Base-by-base conservation (phyloP, 2,113 vertebrate species). In the Barbus barbus region DNA sequence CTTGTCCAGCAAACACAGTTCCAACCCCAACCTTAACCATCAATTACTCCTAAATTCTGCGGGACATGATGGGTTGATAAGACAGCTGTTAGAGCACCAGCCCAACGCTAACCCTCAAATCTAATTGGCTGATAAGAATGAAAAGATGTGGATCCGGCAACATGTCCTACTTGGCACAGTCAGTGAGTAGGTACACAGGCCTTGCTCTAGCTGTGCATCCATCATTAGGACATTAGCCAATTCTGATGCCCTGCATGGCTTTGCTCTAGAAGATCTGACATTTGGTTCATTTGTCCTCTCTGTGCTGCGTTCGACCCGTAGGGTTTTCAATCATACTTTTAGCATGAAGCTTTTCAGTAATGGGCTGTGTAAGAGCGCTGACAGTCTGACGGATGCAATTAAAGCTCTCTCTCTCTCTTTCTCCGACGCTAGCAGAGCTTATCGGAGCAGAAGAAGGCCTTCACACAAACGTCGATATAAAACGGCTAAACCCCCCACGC, bases 361-460 rank as follows among this genome's bases (percentile, higher is more conserved):
- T 58, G 48, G 36, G 65, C 46, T 84, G 75, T 69, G 28, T 67
- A 67, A 79, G 83, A 80, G 77, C 6, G 65, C 28, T 80, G 83
- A 85, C 76, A 60, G 44, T 61, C 36, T 72, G 76, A 85, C 3
- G 53, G 77, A 80, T 33, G 20, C 76, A 79, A 79, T 84, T 79
- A 84, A 84, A 80, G 65, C 53, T 22, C 26, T 26, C 56, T 78
- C 56, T 78, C 53, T 79, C 60, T 69, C 53, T 84, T 44, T 44
- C 63, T 60, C 76, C 2, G 16, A 72, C 9, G 22, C 36, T 51
- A 61, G 38, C 76, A 58, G 63, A 84, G 76, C 65, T 75, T 58
- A 60, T 44, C 67, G 14, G 24, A 48, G 76, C 83, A 78, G 33
- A 67, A 84, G 48, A 58, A 26, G n/a, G 51, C 18, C 63, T 72